Evolutionary conservation across 1,140 invertebrate species (phyloP).

Genomic region (Lordiphosa clarofinis): DNA sequence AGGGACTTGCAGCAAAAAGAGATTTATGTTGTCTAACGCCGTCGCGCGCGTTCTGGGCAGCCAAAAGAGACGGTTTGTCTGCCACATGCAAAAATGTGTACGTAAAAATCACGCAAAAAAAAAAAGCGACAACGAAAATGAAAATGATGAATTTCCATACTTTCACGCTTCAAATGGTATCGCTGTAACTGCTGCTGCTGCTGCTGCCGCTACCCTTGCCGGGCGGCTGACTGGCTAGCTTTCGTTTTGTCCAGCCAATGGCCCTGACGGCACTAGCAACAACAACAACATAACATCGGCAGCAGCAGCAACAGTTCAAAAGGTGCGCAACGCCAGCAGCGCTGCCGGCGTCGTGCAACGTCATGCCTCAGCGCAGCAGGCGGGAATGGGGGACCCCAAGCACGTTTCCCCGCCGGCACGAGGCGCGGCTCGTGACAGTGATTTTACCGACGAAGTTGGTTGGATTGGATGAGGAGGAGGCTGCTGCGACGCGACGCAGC

Average conservation of each 20-base stretch:
- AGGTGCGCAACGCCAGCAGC: slow-evolving; percentile 34
- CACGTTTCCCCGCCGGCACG: slow-evolving; percentile 52
- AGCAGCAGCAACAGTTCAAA: slow-evolving; percentile 49
- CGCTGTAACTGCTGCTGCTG: slow-evolving; percentile 12
- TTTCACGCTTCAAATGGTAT: slow-evolving; percentile 52
- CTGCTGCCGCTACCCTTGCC: slow-evolving; percentile 9
- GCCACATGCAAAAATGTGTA: slow-evolving; percentile 26
- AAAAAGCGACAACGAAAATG: slow-evolving; percentile 31
- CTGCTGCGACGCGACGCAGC: slow-evolving; percentile 34
- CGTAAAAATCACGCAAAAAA: slow-evolving; percentile 5
- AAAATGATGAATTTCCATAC: slow-evolving; percentile 75
- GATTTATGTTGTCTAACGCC: slow-evolving; percentile 63
- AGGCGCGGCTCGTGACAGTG: slow-evolving; percentile 67
- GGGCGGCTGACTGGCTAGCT: slow-evolving; percentile 19
- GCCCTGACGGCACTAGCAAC: slow-evolving; percentile 54
- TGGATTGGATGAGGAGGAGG: slow-evolving; percentile 18
- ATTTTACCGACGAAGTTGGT: slow-evolving; percentile 38
- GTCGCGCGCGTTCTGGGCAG: slow-evolving; percentile 23
- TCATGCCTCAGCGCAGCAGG: slow-evolving; percentile 56
- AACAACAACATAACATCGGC: slow-evolving; percentile 2
- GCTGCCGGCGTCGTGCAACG: slow-evolving; percentile 42
- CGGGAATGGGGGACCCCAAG: not conserved
- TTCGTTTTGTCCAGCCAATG: slow-evolving; percentile 55
- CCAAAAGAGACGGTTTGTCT: slow-evolving; percentile 25
- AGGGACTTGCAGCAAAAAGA: slow-evolving; percentile 32